Evolutionary conservation across 2,797 vertebrate species (phyloP).

Genomic region (Tauraco hartlaubi): DNA sequence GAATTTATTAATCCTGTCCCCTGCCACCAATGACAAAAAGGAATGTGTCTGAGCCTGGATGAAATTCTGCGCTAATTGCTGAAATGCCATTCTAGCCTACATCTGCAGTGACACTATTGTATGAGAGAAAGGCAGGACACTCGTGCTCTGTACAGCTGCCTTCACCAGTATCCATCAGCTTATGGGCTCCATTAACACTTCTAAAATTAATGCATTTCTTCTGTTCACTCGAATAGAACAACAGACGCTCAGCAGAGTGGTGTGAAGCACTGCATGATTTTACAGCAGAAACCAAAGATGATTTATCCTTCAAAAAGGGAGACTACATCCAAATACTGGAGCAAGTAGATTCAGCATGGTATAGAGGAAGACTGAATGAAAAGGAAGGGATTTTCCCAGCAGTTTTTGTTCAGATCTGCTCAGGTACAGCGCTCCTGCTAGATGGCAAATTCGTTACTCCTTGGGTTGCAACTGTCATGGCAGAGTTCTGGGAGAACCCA

Average conservation of each 20-base stretch:
- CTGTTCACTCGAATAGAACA: slow-evolving; percentile 60
- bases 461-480: background rate
- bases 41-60: background rate
- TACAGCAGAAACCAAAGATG: slow-evolving; percentile 83
- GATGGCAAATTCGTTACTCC: background rate
- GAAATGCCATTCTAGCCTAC: slow-evolving; percentile 9
- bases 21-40: background rate
- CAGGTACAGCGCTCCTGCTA: slow-evolving; percentile 78
- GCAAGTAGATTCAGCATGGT: slow-evolving; percentile 88
- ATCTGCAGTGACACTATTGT: background rate
- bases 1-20: background rate
- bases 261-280: slow-evolving; percentile 91
- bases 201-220: slow-evolving; percentile 46
- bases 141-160: background rate
- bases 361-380: slow-evolving; percentile 85
- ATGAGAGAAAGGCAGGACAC: background rate
- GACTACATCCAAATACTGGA: slow-evolving; percentile 88
- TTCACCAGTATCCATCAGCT: background rate
- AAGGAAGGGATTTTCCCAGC: slow-evolving; percentile 91
- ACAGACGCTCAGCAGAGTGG: slow-evolving; percentile 79
- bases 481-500: background rate
- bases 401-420: slow-evolving; percentile 82
- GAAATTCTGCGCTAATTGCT: background rate
- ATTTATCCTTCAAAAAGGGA: slow-evolving; percentile 89
- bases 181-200: background rate